Evolutionary conservation across 2,113 vertebrate species (phyloP).

Genomic region (Lophochroa leadbeateri): DNA sequence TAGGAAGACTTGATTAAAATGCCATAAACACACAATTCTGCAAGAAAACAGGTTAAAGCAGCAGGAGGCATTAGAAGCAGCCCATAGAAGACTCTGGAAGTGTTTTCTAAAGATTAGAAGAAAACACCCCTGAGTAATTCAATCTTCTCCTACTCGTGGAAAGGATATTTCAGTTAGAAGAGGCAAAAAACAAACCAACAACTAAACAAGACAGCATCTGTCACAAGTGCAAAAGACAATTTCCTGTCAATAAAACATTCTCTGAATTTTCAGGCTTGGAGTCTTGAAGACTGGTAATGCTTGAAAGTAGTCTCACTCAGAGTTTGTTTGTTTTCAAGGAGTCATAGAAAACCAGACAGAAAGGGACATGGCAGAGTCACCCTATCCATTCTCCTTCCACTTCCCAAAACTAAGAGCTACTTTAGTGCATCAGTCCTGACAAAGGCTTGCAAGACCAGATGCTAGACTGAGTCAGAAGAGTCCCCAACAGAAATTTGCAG

Average conservation of each 20-base stretch:
- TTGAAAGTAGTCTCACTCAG: not conserved
- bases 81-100: not conserved
- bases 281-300: not conserved
- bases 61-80: not conserved
- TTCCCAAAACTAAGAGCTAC: not conserved
- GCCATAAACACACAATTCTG: not conserved
- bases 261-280: not conserved
- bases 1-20: constrained; percentile 41
- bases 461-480: not conserved
- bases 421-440: not conserved
- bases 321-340: not conserved
- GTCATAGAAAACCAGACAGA: not conserved
- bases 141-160: not conserved
- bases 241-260: not conserved
- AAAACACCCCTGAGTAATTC: not conserved
- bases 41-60: constrained; percentile 16
- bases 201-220: not conserved
- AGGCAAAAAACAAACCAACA: not conserved
- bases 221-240: not conserved
- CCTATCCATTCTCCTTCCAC: not conserved
- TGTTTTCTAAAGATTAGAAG: constrained; percentile 14
- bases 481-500: not conserved
- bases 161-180: not conserved
- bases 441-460: not conserved
- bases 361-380: not conserved